Base-by-base conservation (phyloP, 1,140 invertebrate species). In the Trichogramma pretiosum region DNA sequence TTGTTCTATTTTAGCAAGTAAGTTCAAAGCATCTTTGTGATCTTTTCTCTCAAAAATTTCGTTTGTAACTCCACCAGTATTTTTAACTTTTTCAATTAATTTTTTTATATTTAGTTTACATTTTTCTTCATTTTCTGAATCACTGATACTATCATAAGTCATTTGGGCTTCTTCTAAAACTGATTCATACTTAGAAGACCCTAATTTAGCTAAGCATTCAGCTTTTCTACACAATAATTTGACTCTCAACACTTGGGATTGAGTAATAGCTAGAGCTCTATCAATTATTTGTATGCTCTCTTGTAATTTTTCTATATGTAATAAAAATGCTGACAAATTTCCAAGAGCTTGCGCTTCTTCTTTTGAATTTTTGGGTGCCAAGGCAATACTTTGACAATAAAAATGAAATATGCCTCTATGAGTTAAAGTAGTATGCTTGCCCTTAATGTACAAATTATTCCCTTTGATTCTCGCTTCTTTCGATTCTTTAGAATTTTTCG, bases 1-100 rank as follows among this genome's bases (percentile, higher is more conserved):
- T 30, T 30, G 13, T 30, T 30, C n/a, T n/a, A n/a, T n/a, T n/a
- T n/a, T n/a, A n/a, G n/a, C n/a, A n/a, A n/a, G n/a, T n/a, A n/a
- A 76, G 48, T 75, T 66, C 13, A 77, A 78, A 1, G 82, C 21
- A 21, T 35, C 19, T 34, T 24, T n/a, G 8, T 5, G 18, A 30
- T 43, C n/a, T 16, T 48, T 30, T 17, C 3, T 30, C 1, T 9
- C 1, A 13, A 39, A 28, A 32, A 41, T 9, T 41, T 41, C 16
- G 13, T 40, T 5, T 14, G 13, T n/a, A n/a, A n/a, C n/a, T 7
- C 7, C n/a, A 13, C 7, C 7, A 30, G 7, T 9, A 8, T 30
- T 30, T 30, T 30, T 30, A 7, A 30, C 7, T 9, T 30, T 9
- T 7, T 13, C 7, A 30, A 8, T 30, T 30, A 7, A 30, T 30